phyloP scores from a whole-genome alignment of 2,797 vertebrate genomes.

The Microctenopoma stevenorrisi region DNA sequence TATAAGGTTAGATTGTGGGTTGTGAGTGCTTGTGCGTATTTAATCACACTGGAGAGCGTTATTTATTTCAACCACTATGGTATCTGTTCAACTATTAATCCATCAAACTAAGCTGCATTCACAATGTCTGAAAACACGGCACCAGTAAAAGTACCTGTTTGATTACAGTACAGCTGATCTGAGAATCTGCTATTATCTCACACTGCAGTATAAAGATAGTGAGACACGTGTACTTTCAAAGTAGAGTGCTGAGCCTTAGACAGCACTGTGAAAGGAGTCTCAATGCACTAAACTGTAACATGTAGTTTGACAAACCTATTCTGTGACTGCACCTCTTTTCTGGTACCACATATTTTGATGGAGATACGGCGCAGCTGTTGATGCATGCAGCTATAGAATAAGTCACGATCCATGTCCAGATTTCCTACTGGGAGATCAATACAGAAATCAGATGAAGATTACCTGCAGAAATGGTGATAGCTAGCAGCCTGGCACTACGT shows the following conservation, averaged over 20 bases:
- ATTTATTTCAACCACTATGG: background rate
- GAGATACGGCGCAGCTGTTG: conserved; percentile 13
- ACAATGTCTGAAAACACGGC: background rate
- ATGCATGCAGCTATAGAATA: conserved; percentile 16
- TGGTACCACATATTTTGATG: background rate
- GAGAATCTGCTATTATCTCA: background rate
- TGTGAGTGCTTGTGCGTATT: conserved; percentile 14
- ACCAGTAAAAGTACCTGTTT: background rate
- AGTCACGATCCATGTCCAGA: conserved; percentile 14
- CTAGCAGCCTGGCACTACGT: background rate
- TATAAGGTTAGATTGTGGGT: conserved; percentile 28
- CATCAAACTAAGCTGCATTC: background rate
- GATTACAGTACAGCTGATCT: background rate
- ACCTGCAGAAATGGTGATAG: conserved; percentile 15
- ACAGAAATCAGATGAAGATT: conserved; percentile 14
- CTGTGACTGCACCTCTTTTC: background rate
- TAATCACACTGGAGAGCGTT: conserved; percentile 7
- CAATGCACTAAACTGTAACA: background rate
- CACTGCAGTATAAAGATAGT: background rate
- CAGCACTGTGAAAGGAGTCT: background rate
- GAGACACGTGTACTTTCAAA: background rate
- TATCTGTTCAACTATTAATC: background rate
- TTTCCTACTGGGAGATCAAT: conserved; percentile 17
- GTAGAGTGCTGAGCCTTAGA: too few species aligned
- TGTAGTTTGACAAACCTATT: background rate